Evolutionary conservation across 2,888 invertebrate genomes (phyloP).

Genomic region (Monopis laevigella): DNA sequence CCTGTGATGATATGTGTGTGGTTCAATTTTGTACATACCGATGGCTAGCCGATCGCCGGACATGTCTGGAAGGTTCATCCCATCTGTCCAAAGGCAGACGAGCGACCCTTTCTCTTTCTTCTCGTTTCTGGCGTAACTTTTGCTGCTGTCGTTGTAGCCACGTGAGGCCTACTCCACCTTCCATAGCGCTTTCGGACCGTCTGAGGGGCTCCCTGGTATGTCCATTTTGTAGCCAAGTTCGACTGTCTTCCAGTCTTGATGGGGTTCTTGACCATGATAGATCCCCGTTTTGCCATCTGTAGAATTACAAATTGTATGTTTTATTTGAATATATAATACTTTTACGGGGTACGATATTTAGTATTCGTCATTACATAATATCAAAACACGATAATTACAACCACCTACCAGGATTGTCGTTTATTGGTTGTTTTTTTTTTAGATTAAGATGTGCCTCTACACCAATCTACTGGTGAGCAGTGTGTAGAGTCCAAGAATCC

Average conservation of each 20-base stretch:
- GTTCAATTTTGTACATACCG: slow-evolving; percentile 49
- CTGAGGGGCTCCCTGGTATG: slow-evolving; percentile 40
- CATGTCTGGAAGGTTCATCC: slow-evolving; percentile 49
- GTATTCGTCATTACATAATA: too few species aligned
- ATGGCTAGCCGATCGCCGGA: slow-evolving; percentile 60
- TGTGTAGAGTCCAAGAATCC: too few species aligned
- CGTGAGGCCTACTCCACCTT: slow-evolving; percentile 67
- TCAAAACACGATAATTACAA: too few species aligned
- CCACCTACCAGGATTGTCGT: too few species aligned
- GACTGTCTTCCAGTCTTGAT: slow-evolving; percentile 46
- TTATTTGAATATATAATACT: too few species aligned
- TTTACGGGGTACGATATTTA: too few species aligned
- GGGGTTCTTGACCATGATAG: slow-evolving; percentile 50
- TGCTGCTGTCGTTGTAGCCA: slow-evolving; percentile 87
- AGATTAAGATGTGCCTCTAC: too few species aligned
- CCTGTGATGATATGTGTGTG: too few species aligned
- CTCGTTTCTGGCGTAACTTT: slow-evolving; percentile 79
- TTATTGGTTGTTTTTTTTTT: too few species aligned
- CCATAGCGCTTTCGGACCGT: slow-evolving; percentile 46
- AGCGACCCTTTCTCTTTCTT: slow-evolving; percentile 77
- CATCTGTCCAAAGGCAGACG: slow-evolving; percentile 74
- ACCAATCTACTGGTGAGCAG: too few species aligned
- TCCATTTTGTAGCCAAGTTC: slow-evolving; percentile 47
- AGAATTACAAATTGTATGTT: too few species aligned
- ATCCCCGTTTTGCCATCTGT: slow-evolving; percentile 56